phyloP scores from a whole-genome alignment of 2,797 vertebrate genomes.

The Trematomus bernacchii region DNA sequence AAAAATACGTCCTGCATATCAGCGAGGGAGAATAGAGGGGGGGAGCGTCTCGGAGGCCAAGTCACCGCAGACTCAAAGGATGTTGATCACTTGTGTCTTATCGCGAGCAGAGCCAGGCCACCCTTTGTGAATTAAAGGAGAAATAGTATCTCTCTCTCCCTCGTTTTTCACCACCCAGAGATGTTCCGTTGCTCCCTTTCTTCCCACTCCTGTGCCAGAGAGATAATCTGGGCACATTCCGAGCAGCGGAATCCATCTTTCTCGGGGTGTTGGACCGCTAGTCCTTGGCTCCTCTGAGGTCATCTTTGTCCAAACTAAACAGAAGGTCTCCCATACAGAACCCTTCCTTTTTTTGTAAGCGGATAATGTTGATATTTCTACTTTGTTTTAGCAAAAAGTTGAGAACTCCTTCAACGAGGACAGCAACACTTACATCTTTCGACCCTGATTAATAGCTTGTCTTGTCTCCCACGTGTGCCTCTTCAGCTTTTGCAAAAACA shows the following conservation, averaged over 20 bases:
- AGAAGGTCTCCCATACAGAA: slow-evolving; percentile 39
- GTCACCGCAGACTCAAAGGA: slow-evolving; percentile 79
- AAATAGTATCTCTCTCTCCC: slow-evolving; percentile 83
- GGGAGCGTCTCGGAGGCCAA: slow-evolving; percentile 45
- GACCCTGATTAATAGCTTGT: slow-evolving; percentile 1
- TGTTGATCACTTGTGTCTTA: slow-evolving; percentile 88
- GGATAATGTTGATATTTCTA: slow-evolving; percentile 27
- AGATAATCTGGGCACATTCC: slow-evolving; percentile 86
- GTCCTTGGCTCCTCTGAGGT: slow-evolving; percentile 86
- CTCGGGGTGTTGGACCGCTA: slow-evolving; percentile 76
- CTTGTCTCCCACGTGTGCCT: not conserved
- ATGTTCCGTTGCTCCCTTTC: slow-evolving; percentile 80
- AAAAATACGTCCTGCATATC: slow-evolving; percentile 67
- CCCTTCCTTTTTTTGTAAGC: not conserved
- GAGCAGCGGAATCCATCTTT: slow-evolving; percentile 85
- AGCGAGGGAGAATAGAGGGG: slow-evolving; percentile 48
- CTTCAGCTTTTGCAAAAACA: not conserved
- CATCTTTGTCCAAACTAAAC: slow-evolving; percentile 69
- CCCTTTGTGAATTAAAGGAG: slow-evolving; percentile 88
- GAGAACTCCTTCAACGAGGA: not conserved
- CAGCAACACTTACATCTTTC: not conserved
- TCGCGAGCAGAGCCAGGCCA: slow-evolving; percentile 83
- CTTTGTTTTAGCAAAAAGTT: slow-evolving; percentile 7
- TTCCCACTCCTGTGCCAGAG: slow-evolving; percentile 81
- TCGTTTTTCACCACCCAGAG: slow-evolving; percentile 87